phyloP scores from a whole-genome alignment of 2,888 invertebrate species.

The Pantelozetes paolii region DNA sequence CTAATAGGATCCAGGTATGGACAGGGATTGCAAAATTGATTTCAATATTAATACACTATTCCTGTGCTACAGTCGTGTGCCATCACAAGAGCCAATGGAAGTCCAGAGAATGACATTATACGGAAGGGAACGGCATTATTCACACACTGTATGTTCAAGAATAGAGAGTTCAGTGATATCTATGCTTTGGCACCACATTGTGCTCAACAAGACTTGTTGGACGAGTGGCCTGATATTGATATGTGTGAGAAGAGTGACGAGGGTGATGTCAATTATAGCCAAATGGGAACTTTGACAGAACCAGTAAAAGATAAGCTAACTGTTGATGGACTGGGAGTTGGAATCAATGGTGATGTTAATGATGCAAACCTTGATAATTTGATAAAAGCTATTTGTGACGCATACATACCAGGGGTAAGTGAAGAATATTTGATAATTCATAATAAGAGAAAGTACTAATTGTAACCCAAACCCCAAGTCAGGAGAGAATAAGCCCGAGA shows the following conservation, averaged over 20 bases:
- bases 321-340: conserved; percentile 36
- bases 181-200: conserved; percentile 33
- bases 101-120: background rate
- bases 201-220: background rate
- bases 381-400: conserved; percentile 24
- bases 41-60: too few species aligned
- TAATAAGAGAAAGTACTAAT: too few species aligned
- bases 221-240: conserved; percentile 31
- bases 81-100: background rate
- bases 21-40: too few species aligned
- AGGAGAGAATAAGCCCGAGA: background rate
- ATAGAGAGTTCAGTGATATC: conserved; percentile 21
- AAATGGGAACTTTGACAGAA: too few species aligned
- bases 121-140: background rate
- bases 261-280: background rate
- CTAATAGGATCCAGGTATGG: too few species aligned
- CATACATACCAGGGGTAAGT: conserved; percentile 4
- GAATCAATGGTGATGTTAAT: background rate
- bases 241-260: background rate
- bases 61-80: conserved; percentile 13
- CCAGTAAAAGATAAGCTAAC: too few species aligned
- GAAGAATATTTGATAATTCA: too few species aligned
- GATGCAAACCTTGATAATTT: background rate
- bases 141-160: conserved; percentile 39
- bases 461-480: too few species aligned